Conservation (phyloP, 1,140 invertebrate genomes). For the Meteorus sp. region DNA sequence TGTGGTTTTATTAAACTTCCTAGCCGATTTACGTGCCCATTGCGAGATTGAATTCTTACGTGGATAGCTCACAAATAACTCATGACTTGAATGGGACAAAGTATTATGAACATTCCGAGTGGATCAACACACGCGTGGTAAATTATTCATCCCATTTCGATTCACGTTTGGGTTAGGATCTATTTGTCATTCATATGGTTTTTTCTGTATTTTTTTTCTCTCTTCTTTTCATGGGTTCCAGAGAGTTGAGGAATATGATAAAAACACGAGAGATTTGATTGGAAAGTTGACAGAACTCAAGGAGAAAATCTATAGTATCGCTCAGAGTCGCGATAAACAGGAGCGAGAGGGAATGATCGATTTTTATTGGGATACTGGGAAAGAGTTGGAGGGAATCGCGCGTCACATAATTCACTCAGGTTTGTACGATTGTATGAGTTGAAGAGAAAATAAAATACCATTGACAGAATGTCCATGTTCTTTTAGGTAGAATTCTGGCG, state of each 20-base stretch:
- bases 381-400: slow-evolving; percentile 37
- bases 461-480: slow-evolving; percentile 10
- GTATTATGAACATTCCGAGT: slow-evolving; percentile 76
- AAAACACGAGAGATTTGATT: slow-evolving; percentile 58
- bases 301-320: slow-evolving; percentile 49
- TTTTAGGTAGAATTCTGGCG: slow-evolving; percentile 37
- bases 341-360: slow-evolving; percentile 39
- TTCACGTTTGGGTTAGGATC: not conserved
- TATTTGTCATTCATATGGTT: slow-evolving; percentile 12
- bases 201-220: not conserved
- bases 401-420: slow-evolving; percentile 45
- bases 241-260: slow-evolving; percentile 67
- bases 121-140: slow-evolving; percentile 83
- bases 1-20: slow-evolving; percentile 28
- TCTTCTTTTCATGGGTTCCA: slow-evolving; percentile 43
- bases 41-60: slow-evolving; percentile 69
- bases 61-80: slow-evolving; percentile 75
- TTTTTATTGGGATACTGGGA: slow-evolving; percentile 41
- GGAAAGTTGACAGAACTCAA: slow-evolving; percentile 62
- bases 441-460: slow-evolving; percentile 16
- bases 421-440: too few relatives aligned
- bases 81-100: slow-evolving; percentile 78
- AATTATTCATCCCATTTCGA: slow-evolving; percentile 37
- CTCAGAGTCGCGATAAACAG: slow-evolving; percentile 38
- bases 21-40: slow-evolving; percentile 68